Conservation (phyloP, 2,888 invertebrate genomes). For the Drosophila paramelanica region DNA sequence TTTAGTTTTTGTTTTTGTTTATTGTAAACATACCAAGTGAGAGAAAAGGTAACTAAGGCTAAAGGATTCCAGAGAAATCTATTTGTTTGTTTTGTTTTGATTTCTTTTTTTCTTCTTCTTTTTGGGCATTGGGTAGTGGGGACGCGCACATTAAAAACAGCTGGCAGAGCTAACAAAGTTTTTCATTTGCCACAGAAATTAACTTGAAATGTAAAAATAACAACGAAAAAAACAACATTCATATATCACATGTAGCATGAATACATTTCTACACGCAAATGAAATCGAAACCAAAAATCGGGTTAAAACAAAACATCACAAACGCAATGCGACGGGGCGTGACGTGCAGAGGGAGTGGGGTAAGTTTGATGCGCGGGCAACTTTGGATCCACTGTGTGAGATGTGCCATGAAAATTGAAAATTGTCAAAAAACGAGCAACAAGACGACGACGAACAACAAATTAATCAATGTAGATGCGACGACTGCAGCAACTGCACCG, state of each 20-base stretch:
- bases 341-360: slow-evolving; percentile 14
- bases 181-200: slow-evolving; percentile 20
- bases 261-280: slow-evolving; percentile 55
- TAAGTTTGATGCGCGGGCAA: not conserved
- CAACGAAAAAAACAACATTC: not conserved
- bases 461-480: slow-evolving; percentile 60
- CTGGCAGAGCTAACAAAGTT: slow-evolving; percentile 13
- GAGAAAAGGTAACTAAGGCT: not conserved
- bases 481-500: slow-evolving; percentile 13
- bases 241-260: slow-evolving; percentile 15
- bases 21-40: not conserved
- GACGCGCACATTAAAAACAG: slow-evolving; percentile 29
- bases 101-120: not conserved
- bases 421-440: slow-evolving; percentile 52
- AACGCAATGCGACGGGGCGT: slow-evolving; percentile 32
- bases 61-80: slow-evolving; percentile 29
- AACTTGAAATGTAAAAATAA: slow-evolving; percentile 16
- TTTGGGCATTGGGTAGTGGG: not conserved
- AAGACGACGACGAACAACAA: slow-evolving; percentile 42
- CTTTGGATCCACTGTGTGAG: slow-evolving; percentile 13
- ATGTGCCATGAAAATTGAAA: slow-evolving; percentile 59
- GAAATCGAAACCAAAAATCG: slow-evolving; percentile 66
- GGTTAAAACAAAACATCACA: slow-evolving; percentile 44
- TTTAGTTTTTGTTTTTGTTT: too few species aligned
- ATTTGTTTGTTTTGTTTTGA: slow-evolving; percentile 3